These are phyloP conservation scores for Tonatia bakeri DNA, from an alignment of 2,113 vertebrate species.

Conservation along the genomic window DNA sequence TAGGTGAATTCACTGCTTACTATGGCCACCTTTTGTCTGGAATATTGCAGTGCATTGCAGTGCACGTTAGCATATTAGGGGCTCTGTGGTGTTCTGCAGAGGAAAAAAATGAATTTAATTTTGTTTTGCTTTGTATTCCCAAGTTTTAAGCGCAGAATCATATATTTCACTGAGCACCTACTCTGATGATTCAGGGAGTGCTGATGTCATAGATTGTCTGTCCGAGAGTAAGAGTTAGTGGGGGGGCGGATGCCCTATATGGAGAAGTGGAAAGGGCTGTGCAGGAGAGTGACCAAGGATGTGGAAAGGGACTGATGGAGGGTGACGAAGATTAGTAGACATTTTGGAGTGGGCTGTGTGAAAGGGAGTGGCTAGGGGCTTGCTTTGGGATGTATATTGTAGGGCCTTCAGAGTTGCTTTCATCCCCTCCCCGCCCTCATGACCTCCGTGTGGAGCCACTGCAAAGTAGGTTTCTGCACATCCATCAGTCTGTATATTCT, in stretches of 20 bases:
- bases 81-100: background rate
- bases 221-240: background rate
- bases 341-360: background rate
- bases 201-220: background rate
- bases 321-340: background rate
- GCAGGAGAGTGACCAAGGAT: background rate
- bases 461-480: slow-evolving; percentile 72
- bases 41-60: background rate
- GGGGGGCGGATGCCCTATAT: background rate
- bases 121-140: background rate
- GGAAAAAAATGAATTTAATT: background rate
- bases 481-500: slow-evolving; percentile 58
- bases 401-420: background rate
- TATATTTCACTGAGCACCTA: slow-evolving; percentile 7
- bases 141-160: slow-evolving; percentile 6
- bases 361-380: background rate
- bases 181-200: background rate
- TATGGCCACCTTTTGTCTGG: background rate
- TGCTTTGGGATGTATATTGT: background rate
- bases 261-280: background rate
- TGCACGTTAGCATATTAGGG: background rate
- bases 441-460: slow-evolving; percentile 35
- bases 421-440: background rate
- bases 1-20: background rate
- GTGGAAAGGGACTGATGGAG: background rate